Conservation (phyloP, 2,888 invertebrate species). For the Leptinotarsa peninsularis region DNA sequence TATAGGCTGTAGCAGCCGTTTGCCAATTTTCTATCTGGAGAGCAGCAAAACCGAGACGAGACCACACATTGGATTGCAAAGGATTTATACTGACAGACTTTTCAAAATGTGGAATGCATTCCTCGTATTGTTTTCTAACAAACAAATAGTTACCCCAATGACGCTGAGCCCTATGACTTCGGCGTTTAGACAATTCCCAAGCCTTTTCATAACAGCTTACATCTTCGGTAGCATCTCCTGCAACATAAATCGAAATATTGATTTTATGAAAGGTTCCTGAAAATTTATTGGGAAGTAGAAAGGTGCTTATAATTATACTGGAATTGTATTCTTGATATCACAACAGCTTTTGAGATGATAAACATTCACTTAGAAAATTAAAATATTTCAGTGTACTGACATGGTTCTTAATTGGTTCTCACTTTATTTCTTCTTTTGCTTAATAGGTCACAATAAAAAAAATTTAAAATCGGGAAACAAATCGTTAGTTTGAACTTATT, state of each 20-base stretch:
- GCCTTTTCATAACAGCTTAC: slow-evolving; percentile 86
- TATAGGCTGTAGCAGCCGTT: slow-evolving; percentile 85
- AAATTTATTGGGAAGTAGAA: too few species aligned
- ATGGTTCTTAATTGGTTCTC: too few species aligned
- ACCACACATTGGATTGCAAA: slow-evolving; percentile 88
- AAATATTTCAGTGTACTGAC: too few species aligned
- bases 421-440: too few species aligned
- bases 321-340: too few species aligned
- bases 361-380: too few species aligned
- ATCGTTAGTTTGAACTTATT: too few species aligned
- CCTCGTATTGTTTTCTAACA: slow-evolving; percentile 78
- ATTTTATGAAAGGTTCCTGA: not conserved
- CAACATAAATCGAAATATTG: slow-evolving; percentile 11
- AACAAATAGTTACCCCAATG: slow-evolving; percentile 89
- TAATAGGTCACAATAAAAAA: too few species aligned
- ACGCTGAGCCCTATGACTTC: slow-evolving; percentile 86
- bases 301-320: too few species aligned
- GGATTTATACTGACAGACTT: slow-evolving; percentile 87
- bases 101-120: slow-evolving; percentile 85
- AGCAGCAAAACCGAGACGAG: slow-evolving; percentile 87
- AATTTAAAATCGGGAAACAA: too few species aligned
- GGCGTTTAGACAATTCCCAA: slow-evolving; percentile 87
- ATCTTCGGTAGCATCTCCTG: slow-evolving; percentile 77
- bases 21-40: slow-evolving; percentile 84
- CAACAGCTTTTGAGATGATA: too few species aligned